Base-by-base conservation (phyloP, 2,113 vertebrate species). In the Bungarus multicinctus region DNA sequence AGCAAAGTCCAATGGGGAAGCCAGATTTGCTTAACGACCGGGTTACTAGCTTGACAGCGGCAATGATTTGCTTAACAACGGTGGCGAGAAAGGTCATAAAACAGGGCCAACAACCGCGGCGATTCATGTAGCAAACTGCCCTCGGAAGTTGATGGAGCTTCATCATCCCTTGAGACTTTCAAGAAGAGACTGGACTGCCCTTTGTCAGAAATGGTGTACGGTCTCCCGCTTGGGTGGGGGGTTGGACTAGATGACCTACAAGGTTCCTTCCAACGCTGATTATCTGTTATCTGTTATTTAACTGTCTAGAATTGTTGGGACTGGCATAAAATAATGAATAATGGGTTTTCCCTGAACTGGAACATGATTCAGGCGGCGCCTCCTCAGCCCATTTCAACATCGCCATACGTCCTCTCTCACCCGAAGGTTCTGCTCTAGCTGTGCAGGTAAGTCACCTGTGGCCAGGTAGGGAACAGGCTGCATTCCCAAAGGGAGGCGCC, bases 331-430 rank as follows among this genome's bases (percentile, higher is more conserved):
- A 2, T n/a, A 64, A 69, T n/a, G 5, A 81, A 39, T 0, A 22
- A 81, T 39, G 34, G 69, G 8, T 20, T 81, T 39, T 22, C 0
- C 34, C 34, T 7, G n/a, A 39, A 74, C 14, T 5, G n/a, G 6
- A 8, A 74, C 4, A 6, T 8, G 14, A 16, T 1, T 5, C 2
- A 2, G 14, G 14, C 18, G n/a, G 64, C 0, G 4, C 30, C 30
- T 69, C 64, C 30, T 20, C 16, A 8, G 8, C 34, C 34, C 69
- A 39, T 39, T 81, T 39, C 18, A 34, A 81, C 34, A 39, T 9
- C 39, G 69, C 18, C 6, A 39, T 39, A 22, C 69, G 0, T 39
- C 34, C 69, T 3, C 69, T 81, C 69, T 81, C 18, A 8, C 34
- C 69, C 6, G 2, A 39, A 81, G 34, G 18, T 81, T 20, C 58